Evolutionary conservation across 2,797 vertebrate genomes (phyloP).

Genomic region (Hipposideros larvatus): DNA sequence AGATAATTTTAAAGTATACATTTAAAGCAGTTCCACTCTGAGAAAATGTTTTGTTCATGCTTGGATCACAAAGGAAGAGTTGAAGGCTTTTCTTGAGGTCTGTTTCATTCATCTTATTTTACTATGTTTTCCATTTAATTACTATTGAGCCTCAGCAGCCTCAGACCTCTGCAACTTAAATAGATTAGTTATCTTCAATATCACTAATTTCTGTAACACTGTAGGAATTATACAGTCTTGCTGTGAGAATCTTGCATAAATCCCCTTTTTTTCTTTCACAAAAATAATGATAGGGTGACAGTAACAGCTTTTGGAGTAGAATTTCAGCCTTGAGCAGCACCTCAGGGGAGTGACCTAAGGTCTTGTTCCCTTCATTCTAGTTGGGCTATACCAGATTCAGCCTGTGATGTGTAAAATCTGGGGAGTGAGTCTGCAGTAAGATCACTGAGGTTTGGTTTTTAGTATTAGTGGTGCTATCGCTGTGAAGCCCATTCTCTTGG

Average conservation of each 20-base stretch:
- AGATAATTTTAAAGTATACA: slow-evolving; percentile 38
- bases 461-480: neutral
- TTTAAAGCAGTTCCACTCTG: neutral
- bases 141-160: neutral
- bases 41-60: slow-evolving; percentile 45
- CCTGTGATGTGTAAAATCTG: neutral
- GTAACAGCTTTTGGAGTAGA: neutral
- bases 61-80: neutral
- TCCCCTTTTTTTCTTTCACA: neutral
- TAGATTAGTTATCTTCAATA: neutral
- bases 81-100: slow-evolving; percentile 16
- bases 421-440: neutral
- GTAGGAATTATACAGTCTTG: neutral
- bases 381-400: neutral
- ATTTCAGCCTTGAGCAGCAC: neutral
- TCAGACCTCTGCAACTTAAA: neutral
- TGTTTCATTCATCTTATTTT: slow-evolving; percentile 10
- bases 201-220: neutral
- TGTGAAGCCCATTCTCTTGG: neutral
- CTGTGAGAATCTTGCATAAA: neutral
- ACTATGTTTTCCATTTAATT: neutral
- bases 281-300: neutral
- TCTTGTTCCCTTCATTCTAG: neutral
- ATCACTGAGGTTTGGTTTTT: neutral
- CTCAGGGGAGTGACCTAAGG: neutral